Base-by-base conservation (phyloP, 2,113 vertebrate genomes). In the Callospermophilus lateralis region DNA sequence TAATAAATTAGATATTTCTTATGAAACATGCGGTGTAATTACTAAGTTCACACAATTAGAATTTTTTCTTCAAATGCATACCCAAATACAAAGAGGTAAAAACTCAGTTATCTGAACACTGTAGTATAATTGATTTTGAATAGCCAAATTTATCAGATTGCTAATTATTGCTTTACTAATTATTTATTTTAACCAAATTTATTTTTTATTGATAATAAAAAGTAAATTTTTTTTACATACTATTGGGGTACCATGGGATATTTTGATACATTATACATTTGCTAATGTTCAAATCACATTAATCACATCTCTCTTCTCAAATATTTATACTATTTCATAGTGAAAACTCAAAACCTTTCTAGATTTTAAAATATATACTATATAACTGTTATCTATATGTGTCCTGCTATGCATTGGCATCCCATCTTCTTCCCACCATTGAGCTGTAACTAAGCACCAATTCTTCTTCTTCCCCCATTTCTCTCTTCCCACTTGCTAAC, bases 11-110 rank as follows among this genome's bases (percentile, higher is more conserved):
- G 20, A 63, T 2, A 74, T 51, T 68, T 89, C 1, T 81, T 58
- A 61, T 61, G 30, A 72, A 70, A 89, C 81, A 58, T 90, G 16
- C 2, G 58, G 17, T 77, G 3, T 65, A 76, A 45, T 55, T 79
- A n/a, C 2, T 30, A 90, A 83, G 11, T 4, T 87, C 30, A 77
- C 6, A 80, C 0, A 55, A 79, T 55, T 48, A 28, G 8, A 84
- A 20, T 34, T 85, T 74, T 88, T 96, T 55, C 3, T 67, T 95
- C 17, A 85, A 84, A 26, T 86, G 5, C 3, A 42, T 65, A 39
- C 3, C 78, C 2, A 78, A 0, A 19, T 37, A 55, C 0, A 89
- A n/a, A 79, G 10, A 45, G 32, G 2, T 1, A 65, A 72, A 88
- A 92, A 22, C 11, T 58, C 61, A 32, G 1, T 80, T 20, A 78